These are phyloP conservation scores for Bufo gargarizans DNA, from an alignment of 2,113 vertebrate genomes.

Conservation along the genomic window DNA sequence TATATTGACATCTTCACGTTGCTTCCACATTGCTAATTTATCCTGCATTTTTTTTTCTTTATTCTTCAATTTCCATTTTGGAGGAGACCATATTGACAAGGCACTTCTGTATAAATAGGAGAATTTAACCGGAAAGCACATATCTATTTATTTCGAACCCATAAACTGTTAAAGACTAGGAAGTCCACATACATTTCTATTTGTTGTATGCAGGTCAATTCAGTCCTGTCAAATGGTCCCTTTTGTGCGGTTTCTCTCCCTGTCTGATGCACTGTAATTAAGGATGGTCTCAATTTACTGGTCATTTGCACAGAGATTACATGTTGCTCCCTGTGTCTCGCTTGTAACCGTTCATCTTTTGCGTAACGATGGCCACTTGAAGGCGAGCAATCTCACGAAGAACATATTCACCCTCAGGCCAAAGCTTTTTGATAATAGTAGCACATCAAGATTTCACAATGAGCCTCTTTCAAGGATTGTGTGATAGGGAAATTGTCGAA, in stretches of 20 bases:
- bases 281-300: constrained; percentile 51
- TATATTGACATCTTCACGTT: background rate
- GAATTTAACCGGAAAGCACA: background rate
- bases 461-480: constrained; percentile 32
- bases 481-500: constrained; percentile 52
- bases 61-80: background rate
- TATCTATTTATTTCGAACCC: background rate
- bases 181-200: constrained; percentile 11
- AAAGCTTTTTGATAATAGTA: constrained; percentile 54
- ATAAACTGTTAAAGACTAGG: constrained; percentile 28
- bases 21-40: background rate
- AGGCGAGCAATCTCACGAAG: constrained; percentile 53
- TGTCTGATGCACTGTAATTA: constrained; percentile 42
- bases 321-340: constrained; percentile 38
- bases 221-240: constrained; percentile 31
- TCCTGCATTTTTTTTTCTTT: background rate
- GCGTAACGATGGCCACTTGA: constrained; percentile 48
- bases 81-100: background rate
- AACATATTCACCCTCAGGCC: constrained; percentile 51
- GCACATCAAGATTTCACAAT: constrained; percentile 50
- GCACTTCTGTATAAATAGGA: background rate
- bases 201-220: constrained; percentile 43
- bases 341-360: constrained; percentile 41
- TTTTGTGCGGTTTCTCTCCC: background rate
- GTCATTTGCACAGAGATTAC: constrained; percentile 59